These are phyloP conservation scores for Bursaphelenchus okinawaensis DNA, from an alignment of 2,888 invertebrate species.

Conservation along the genomic window DNA sequence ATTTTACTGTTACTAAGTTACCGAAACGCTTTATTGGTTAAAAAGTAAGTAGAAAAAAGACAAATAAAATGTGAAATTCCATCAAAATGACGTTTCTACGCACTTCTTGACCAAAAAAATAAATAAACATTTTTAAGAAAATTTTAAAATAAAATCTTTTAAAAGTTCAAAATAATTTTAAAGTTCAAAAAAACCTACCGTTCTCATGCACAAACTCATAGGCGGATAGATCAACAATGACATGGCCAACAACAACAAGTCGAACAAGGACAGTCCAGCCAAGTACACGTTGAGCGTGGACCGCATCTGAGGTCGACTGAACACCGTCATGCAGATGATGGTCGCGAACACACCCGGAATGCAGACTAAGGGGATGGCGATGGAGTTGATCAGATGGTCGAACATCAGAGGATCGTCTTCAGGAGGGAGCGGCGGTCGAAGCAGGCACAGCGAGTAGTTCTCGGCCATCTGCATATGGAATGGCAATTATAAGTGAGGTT, in stretches of 20 bases:
- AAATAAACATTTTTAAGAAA: no score
- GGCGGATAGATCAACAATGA: slow-evolving; percentile 48
- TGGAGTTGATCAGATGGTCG: slow-evolving; percentile 8
- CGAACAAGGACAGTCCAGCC: slow-evolving; percentile 55
- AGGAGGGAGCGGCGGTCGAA: background rate
- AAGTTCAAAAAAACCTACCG: slow-evolving; percentile 17
- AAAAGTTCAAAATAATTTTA: no score
- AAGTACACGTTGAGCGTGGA: slow-evolving; percentile 55
- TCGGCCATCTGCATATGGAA: background rate
- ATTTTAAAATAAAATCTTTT: no score
- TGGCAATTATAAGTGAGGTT: no score
- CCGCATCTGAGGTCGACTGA: slow-evolving; percentile 52
- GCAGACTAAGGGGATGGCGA: slow-evolving; percentile 41
- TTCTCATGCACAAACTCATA: slow-evolving; percentile 34
- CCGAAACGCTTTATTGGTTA: no score
- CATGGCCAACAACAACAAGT: slow-evolving; percentile 47
- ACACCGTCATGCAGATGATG: slow-evolving; percentile 41
- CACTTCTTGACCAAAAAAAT: no score
- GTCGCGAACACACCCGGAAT: slow-evolving; percentile 41
- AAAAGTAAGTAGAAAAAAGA: no score
- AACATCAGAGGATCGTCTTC: background rate
- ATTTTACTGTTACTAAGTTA: no score
- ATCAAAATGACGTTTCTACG: no score
- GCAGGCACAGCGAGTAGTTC: background rate
- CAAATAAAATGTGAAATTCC: background rate